Evolutionary conservation across 2,888 invertebrate genomes (phyloP).

Genomic region (Himalopsyche japonica): DNA sequence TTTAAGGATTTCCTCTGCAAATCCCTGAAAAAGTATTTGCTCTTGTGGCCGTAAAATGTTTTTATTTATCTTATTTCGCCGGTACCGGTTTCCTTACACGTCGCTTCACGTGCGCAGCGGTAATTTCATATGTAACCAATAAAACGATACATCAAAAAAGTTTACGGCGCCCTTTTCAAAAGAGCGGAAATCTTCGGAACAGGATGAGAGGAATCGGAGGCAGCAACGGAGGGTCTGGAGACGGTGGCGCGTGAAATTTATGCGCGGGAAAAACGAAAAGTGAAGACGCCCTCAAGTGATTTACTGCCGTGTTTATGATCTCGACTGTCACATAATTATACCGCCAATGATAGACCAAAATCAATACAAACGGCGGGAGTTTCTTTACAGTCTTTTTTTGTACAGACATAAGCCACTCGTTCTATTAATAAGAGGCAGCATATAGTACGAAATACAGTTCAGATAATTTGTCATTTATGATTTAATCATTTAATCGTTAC

Average conservation of each 20-base stretch:
- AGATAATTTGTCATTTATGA: no score
- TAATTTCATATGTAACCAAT: constrained; percentile 40
- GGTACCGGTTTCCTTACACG: background rate
- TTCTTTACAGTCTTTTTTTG: no score
- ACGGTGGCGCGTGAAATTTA: constrained; percentile 35
- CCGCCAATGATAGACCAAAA: constrained; percentile 22
- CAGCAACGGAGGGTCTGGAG: constrained; percentile 3
- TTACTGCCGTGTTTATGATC: constrained; percentile 33
- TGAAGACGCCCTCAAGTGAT: constrained; percentile 21
- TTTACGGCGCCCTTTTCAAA: constrained; percentile 37
- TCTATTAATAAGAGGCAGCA: no score
- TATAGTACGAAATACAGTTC: no score
- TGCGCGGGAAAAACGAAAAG: constrained; percentile 3
- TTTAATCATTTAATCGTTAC: no score
- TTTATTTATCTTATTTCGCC: constrained; percentile 31
- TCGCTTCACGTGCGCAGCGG: constrained; percentile 8
- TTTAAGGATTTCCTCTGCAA: background rate
- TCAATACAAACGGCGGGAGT: background rate
- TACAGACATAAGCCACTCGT: no score
- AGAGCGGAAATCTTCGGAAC: constrained; percentile 38
- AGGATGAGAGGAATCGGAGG: constrained; percentile 29
- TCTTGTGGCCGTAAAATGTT: background rate
- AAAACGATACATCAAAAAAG: constrained; percentile 40
- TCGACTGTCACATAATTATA: constrained; percentile 32
- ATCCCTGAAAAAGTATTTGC: background rate